Conservation (phyloP, 2,888 invertebrate genomes). For the Andrena chrysosceles region DNA sequence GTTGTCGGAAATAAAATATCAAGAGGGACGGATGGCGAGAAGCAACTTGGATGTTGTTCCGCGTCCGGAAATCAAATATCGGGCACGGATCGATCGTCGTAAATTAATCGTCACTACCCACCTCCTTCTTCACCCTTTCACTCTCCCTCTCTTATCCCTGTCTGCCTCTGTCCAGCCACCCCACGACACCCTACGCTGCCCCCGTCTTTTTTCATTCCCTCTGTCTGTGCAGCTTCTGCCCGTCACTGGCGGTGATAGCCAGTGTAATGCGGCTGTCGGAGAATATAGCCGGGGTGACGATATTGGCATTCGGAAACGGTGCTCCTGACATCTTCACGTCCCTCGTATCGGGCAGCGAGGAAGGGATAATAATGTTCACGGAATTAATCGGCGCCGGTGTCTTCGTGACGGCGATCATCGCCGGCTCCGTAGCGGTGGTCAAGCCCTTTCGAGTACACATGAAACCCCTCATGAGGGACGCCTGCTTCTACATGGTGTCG, state of each 20-base stretch:
- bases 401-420: slow-evolving; percentile 88
- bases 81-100: slow-evolving; percentile 9
- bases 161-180: not conserved
- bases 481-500: slow-evolving; percentile 82
- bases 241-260: slow-evolving; percentile 86
- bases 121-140: not conserved
- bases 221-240: slow-evolving; percentile 85
- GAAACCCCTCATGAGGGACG: slow-evolving; percentile 78
- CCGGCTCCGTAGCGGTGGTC: slow-evolving; percentile 86
- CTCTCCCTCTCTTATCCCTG: not conserved
- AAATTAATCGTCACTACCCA: slow-evolving; percentile 38
- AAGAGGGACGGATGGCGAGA: not conserved
- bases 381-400: slow-evolving; percentile 87
- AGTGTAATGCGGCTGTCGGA: slow-evolving; percentile 85
- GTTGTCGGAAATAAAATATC: slow-evolving; percentile 26
- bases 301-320: slow-evolving; percentile 90
- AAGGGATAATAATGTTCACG: slow-evolving; percentile 83
- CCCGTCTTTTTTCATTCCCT: slow-evolving; percentile 7
- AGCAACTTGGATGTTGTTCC: slow-evolving; percentile 18
- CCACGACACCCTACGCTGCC: not conserved
- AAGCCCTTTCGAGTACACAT: slow-evolving; percentile 85
- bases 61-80: slow-evolving; percentile 31
- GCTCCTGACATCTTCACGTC: slow-evolving; percentile 90
- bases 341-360: slow-evolving; percentile 85
- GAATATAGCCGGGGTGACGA: slow-evolving; percentile 88